Percentiles rank a stretch among this genome's conserved stretches.
Conservation (phyloP, 2,888 invertebrate genomes). For the Diabrotica balteata region DNA sequence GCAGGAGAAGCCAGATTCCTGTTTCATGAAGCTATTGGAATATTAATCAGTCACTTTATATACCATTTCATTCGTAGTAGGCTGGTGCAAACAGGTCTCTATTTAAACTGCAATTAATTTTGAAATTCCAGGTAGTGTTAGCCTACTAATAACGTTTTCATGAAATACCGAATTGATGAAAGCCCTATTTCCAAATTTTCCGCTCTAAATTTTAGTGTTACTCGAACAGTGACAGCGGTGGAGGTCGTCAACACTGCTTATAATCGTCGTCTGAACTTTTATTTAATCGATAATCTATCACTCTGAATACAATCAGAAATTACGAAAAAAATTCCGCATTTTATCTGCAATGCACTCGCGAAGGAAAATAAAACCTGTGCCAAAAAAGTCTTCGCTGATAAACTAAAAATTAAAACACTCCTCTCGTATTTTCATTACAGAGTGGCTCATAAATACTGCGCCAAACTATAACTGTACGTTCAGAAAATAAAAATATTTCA, state of each 20-base stretch:
- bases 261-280: neutral
- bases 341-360: too few relatives aligned
- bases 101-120: conserved; percentile 8
- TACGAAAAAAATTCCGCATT: too few relatives aligned
- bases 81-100: conserved; percentile 3
- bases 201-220: neutral
- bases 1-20: conserved; percentile 7
- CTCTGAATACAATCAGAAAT: too few relatives aligned
- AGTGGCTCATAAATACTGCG: too few relatives aligned
- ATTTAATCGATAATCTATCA: conserved; percentile 1
- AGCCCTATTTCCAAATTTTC: conserved; percentile 2
- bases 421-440: too few relatives aligned
- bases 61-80: conserved; percentile 4
- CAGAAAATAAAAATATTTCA: too few relatives aligned
- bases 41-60: conserved; percentile 15
- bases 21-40: conserved; percentile 9
- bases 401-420: too few relatives aligned
- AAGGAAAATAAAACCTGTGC: too few relatives aligned
- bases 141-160: conserved; percentile 8
- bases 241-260: neutral
- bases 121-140: conserved; percentile 4
- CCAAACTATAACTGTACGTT: too few relatives aligned
- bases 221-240: neutral
- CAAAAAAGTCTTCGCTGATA: too few relatives aligned
- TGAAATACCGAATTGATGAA: conserved; percentile 1